A percentile compares a stretch with the other conserved stretches of the same genome.
Conservation (phyloP, 2,888 invertebrate species). For the Hypolimnas misippus region DNA sequence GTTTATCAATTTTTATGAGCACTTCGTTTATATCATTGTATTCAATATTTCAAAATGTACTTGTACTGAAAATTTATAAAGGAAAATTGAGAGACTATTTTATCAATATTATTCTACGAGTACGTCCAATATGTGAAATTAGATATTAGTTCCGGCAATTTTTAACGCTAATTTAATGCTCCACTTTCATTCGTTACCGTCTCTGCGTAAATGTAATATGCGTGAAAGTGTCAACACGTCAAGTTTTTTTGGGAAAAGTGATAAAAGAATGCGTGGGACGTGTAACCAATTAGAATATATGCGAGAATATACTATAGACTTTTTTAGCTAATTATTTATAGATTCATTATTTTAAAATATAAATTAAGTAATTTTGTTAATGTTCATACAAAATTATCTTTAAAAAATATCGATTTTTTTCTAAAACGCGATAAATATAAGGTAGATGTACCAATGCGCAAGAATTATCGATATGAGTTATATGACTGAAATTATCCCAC, state of each 20-base stretch:
- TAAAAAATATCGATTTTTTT: too few relatives aligned
- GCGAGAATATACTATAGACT: neutral
- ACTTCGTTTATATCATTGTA: constrained; percentile 14
- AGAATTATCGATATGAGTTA: neutral
- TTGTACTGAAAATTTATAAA: neutral
- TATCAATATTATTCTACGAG: constrained; percentile 2
- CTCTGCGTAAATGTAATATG: constrained; percentile 54
- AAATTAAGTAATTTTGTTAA: too few relatives aligned
- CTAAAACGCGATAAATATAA: too few relatives aligned
- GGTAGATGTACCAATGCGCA: too few relatives aligned
- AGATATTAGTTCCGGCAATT: constrained; percentile 62
- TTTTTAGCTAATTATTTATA: too few relatives aligned
- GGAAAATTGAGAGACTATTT: neutral
- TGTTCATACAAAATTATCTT: too few relatives aligned
- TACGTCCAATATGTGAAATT: neutral
- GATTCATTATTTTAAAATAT: too few relatives aligned
- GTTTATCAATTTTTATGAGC: constrained; percentile 18
- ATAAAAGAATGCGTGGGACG: constrained; percentile 25
- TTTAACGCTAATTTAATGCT: constrained; percentile 63
- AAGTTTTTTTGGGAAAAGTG: constrained; percentile 16
- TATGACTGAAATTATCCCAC: neutral
- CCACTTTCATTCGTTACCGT: constrained; percentile 55
- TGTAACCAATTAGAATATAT: constrained; percentile 24
- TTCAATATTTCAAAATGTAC: neutral
- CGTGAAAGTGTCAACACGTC: constrained; percentile 55